Base-by-base conservation (phyloP, 2,113 vertebrate genomes). In the Hepsetus odoe region DNA sequence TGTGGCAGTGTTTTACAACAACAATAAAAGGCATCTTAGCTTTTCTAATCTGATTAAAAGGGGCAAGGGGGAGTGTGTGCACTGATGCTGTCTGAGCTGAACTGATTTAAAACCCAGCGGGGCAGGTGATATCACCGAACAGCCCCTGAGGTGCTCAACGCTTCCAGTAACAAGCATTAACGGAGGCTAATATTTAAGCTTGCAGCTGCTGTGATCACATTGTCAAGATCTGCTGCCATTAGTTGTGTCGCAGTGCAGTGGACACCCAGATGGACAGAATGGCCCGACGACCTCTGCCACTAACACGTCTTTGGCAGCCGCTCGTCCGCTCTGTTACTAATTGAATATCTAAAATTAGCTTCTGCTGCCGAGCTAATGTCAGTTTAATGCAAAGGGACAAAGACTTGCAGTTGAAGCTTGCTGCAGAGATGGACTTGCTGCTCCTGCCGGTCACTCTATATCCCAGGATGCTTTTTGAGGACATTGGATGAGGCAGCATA, bases 291-390 rank as follows among this genome's bases (percentile, higher is more conserved):
- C 85, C 71, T 53, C 71, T 73, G 80, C 77, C 68, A 75, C 18
- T 12, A 32, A 14, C 56, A 30, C 14, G 32, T 73, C 68, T 74
- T 80, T 72, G 82, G 75, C 20, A 51, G 72, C 22, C 58, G n/a
- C 51, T 70, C n/a, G 74, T 64, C 71, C 53, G 40, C 46, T 64
- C 74, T 33, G 42, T 55, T 72, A 62, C 75, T 85, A 84, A 87
- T 82, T 83, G 80, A 87, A 84, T 78, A 75, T 67, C 82, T 82
- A 80, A 82, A 85, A 82, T 80, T 80, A 87, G 83, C 56, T 0
- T 55, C 14, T 26, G 74, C 73, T 42, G 40, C 32, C 16, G 38
- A 32, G 26, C 71, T 68, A 68, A 22, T 73, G 76, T 79, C 80
- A 71, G 58, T 74, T 72, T 82, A 73, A 84, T 79, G 76, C 30